Evolutionary conservation across 2,797 vertebrate genomes (phyloP).

Genomic region (Synaphobranchus kaupii): DNA sequence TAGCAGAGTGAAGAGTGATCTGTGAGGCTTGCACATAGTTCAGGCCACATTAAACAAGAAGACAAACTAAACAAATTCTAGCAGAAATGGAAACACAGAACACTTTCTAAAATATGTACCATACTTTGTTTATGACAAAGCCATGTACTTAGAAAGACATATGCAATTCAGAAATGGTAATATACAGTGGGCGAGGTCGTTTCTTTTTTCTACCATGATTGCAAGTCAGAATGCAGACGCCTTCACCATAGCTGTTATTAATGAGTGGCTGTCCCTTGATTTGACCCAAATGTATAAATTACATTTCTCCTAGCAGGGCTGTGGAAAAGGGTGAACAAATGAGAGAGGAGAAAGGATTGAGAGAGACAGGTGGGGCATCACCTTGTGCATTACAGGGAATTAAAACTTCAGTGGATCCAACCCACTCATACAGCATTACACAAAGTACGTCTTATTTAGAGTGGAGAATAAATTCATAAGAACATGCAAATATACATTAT

Average conservation of each 20-base stretch:
- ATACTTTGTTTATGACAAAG: background rate
- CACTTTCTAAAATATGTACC: too few species aligned
- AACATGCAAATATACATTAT: too few species aligned
- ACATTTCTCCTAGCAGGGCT: too few species aligned
- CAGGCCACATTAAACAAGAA: background rate
- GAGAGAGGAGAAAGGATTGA: too few species aligned
- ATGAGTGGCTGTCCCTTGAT: background rate
- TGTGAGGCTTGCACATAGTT: background rate
- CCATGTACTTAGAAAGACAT: conserved; percentile 13
- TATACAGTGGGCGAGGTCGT: too few species aligned
- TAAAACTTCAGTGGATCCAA: background rate
- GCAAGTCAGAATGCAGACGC: background rate
- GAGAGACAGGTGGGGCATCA: too few species aligned
- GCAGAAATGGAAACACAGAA: background rate
- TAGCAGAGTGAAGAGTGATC: background rate
- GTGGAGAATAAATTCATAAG: too few species aligned
- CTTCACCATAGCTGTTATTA: conserved; percentile 9
- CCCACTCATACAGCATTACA: background rate
- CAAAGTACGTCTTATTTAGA: background rate
- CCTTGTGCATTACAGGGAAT: too few species aligned
- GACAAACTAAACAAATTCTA: background rate
- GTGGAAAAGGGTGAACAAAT: too few species aligned
- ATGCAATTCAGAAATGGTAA: background rate
- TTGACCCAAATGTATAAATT: background rate
- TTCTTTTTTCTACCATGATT: background rate